Percentiles rank a stretch among this genome's conserved stretches.
Evolutionary conservation across 2,113 vertebrate species (phyloP).

Genomic region (Mesitornis unicolor): DNA sequence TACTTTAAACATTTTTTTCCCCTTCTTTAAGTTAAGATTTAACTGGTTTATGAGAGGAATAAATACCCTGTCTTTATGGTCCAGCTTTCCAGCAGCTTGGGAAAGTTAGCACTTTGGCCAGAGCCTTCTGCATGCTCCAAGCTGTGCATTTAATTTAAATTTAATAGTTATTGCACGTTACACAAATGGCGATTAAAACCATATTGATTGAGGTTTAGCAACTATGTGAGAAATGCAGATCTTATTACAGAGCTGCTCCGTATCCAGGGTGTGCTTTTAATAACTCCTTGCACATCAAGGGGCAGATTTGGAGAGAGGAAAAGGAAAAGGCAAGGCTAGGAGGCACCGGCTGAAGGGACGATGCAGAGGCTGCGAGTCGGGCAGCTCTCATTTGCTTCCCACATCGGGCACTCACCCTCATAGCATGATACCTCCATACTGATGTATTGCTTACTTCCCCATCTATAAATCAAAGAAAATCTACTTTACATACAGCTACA

Average conservation of each 20-base stretch:
- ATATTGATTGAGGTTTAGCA: slow-evolving; percentile 18
- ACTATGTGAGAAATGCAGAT: slow-evolving; percentile 15
- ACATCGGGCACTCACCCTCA: rapidly evolving
- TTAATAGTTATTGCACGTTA: background rate
- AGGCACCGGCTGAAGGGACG: background rate
- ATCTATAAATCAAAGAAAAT: background rate
- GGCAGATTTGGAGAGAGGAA: background rate
- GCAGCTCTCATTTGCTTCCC: background rate
- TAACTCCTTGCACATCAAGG: background rate
- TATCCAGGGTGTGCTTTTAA: background rate
- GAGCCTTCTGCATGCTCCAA: background rate
- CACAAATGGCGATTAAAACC: slow-evolving; percentile 3
- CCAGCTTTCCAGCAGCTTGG: background rate
- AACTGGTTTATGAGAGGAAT: background rate
- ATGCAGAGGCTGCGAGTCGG: rapidly evolving
- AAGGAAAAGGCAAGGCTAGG: background rate
- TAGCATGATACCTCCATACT: rapidly evolving
- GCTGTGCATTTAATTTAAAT: background rate
- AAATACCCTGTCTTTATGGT: background rate
- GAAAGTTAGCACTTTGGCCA: slow-evolving; percentile 8
- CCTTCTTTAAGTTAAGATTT: background rate
- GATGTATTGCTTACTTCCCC: background rate
- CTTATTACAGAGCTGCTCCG: background rate
- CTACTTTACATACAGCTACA: rapidly evolving
- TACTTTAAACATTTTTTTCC: background rate